These are phyloP conservation scores for Psococerastis gibbosa DNA, from an alignment of 2,888 invertebrate genomes.

Conservation along the genomic window DNA sequence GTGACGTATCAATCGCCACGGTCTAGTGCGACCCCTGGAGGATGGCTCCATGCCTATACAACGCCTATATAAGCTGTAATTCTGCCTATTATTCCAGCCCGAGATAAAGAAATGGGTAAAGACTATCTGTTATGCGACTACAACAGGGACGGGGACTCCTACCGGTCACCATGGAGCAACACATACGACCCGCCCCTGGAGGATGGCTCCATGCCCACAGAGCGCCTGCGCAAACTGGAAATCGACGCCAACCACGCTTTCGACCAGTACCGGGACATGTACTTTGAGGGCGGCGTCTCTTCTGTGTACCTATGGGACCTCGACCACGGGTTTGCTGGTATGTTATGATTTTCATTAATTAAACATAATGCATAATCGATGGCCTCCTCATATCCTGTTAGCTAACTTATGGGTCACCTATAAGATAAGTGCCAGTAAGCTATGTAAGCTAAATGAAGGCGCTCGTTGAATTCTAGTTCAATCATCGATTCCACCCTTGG, in stretches of 20 bases:
- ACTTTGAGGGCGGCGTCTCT: slow-evolving; percentile 98
- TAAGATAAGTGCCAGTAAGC: no score
- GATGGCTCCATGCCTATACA: slow-evolving; percentile 99
- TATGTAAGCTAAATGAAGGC: no score
- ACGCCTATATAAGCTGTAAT: no score
- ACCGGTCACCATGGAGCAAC: slow-evolving; percentile 98
- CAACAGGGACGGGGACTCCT: slow-evolving; percentile 97
- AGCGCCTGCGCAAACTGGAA: slow-evolving; percentile 84
- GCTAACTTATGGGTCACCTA: no score
- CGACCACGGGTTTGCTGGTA: slow-evolving; percentile 92
- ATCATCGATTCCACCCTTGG: no score
- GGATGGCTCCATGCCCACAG: slow-evolving; percentile 97
- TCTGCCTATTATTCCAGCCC: no score
- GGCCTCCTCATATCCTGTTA: no score
- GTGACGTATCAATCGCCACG: no score
- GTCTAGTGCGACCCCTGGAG: slow-evolving; percentile 91
- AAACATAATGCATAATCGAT: no score
- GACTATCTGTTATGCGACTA: slow-evolving; percentile 98
- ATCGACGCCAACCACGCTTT: slow-evolving; percentile 97
- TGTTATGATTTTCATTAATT: no score
- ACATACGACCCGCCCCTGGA: slow-evolving; percentile 94
- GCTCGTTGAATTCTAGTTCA: no score
- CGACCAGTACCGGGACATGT: slow-evolving; percentile 97
- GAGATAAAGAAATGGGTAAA: slow-evolving; percentile 85
- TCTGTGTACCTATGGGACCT: slow-evolving; percentile 99